Base-by-base conservation (phyloP, 2,797 vertebrate genomes). In the Sebastes hubbsi region DNA sequence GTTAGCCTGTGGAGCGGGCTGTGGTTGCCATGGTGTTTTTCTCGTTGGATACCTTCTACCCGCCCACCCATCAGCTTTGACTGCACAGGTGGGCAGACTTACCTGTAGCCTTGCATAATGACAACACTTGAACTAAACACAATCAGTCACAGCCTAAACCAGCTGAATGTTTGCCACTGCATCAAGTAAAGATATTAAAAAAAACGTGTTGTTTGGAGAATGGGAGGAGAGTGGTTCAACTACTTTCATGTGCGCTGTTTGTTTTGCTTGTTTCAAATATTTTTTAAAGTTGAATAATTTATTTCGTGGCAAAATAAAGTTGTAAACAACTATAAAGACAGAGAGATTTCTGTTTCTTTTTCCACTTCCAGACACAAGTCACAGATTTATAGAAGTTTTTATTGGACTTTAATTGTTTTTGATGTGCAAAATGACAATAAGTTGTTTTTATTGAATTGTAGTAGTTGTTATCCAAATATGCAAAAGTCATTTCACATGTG, bases 291-390 rank as follows among this genome's bases (percentile, higher is more conserved):
- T 96, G 95, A 97, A 96, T 97, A 96, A 97, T 97, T 97, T 97
- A 97, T 97, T 98, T 97, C 96, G 94, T 95, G 96, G 96, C 95
- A 95, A 96, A 98, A 98, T 97, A 97, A 98, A 97, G 94, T 24
- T 38, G 24, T 59, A 71, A 70, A 95, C 55, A 96, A 95, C 93
- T 95, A 93, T 96, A 52, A 52, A 96, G 96, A 95, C 34, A 18
- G 16, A 12, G 42, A 77, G 13, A 27, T 14, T 52, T 60, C 2
- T 22, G 10, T 77, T 79, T 55, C 12, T 3, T 38, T 14, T 68
- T 38, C 36, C 11, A 16, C 25, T 13, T 52, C 10, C 4, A 25
- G n/a, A n/a, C 27, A 14, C 65, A 30, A 29, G 34, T 36, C n/a
- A 64, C 8, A 46, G 22, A 63, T 46, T 32, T 32, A 32, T 32